Evolutionary conservation across 2,797 vertebrate species (phyloP).

Genomic region (Hydrolagus colliei): DNA sequence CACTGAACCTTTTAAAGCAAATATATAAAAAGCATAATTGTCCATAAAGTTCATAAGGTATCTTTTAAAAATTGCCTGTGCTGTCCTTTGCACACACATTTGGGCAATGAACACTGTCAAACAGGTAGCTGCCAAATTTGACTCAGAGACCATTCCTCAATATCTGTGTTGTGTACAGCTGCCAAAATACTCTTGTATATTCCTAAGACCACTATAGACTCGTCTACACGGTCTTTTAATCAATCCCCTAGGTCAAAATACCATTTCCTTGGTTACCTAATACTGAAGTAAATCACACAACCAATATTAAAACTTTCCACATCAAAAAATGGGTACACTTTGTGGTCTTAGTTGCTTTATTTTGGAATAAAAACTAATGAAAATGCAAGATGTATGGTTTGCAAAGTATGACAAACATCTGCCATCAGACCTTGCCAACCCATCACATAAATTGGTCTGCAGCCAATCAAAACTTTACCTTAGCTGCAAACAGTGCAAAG

Average conservation of each 20-base stretch:
- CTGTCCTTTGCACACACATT: not conserved
- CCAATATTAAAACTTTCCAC: not conserved
- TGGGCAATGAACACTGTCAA: not conserved
- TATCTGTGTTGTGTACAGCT: not conserved
- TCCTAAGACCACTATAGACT: slow-evolving; percentile 8
- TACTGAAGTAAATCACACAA: not conserved
- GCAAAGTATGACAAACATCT: not conserved
- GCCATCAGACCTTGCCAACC: not conserved
- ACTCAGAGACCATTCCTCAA: not conserved
- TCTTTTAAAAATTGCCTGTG: not conserved
- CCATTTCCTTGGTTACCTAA: not conserved
- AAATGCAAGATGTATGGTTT: not conserved
- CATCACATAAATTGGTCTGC: not conserved
- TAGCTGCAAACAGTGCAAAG: not conserved
- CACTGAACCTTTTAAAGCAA: not conserved
- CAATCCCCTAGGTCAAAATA: not conserved
- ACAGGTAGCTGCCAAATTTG: not conserved
- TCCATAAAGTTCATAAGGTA: not conserved
- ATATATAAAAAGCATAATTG: not conserved
- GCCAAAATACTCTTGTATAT: not conserved
- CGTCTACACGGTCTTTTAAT: not conserved
- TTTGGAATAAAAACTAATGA: not conserved
- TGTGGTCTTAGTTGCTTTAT: not conserved
- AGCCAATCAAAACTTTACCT: slow-evolving; percentile 8
- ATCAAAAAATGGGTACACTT: not conserved